Base-by-base conservation (phyloP, 2,888 invertebrate genomes). In the Escarpia spicata region DNA sequence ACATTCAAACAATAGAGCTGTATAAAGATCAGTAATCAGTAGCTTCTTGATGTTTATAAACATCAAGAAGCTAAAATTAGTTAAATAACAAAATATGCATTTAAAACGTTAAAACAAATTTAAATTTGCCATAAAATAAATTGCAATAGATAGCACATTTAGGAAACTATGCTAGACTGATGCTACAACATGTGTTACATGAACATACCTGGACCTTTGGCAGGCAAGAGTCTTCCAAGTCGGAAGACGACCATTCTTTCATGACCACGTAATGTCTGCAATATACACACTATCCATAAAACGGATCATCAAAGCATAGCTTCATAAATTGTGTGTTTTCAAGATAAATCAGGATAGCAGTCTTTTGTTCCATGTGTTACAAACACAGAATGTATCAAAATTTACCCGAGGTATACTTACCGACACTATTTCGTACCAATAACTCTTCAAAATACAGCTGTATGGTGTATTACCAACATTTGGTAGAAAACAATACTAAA, bases 201-300 rank as follows among this genome's bases (percentile, higher is more conserved):
- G 45, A 45, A 15, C 90, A 44, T 94, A 95, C 96, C 96, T 93
- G 96, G 95, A 45, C 96, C 96, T 94, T 95, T 95, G 3, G 95
- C 93, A 58, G 94, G 93, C 44, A 94, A 93, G n/a, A 96, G 94
- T 90, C 94, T 94, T 19, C 96, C 96, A 43, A 96, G 94, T 92
- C 96, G 94, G 92, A 96, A 96, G 10, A 96, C 94, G 43, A 96
- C 95, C 44, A 96, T 90, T 90, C 95, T 94, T 92, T 96, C 96
- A 95, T 94, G 94, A 8, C 94, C 93, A 92, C 95, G 94, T n/a
- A 96, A 94, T 92, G 93, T 94, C 96, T 96, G 94, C 43, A 92
- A 75, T 10, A n/a, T 52, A 75, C n/a, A 91, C 6, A 6, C 4
- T 37, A 91, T 0, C 8, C 37, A 43, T 91, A 43, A 12, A 43